Evolutionary conservation across 2,113 vertebrate genomes (phyloP), one percentile per base, ranked within the genome.

Genomic region (Campylomormyrus numenius): DNA sequence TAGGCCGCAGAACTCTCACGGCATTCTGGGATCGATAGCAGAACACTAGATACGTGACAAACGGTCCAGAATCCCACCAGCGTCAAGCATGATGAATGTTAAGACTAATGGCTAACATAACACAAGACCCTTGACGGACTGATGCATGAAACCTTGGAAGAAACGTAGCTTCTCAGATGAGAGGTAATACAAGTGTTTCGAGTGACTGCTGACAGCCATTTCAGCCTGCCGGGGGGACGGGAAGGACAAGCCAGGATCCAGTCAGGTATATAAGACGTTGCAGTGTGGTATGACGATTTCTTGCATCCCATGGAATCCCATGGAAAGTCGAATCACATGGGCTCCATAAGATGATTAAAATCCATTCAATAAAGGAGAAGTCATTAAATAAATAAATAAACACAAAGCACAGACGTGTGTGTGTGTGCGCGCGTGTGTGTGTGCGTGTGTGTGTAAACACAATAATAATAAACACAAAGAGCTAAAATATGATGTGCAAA

Each of bases 21-120:
- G 93, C 93, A 93, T 94, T 92, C 93, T 39, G 92, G 92, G 92
- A 93, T 90, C 91, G 74, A 93, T 92, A 94, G 94, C 94, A 94
- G 93, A 95, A 94, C 92, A 94, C 92, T 91, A 94, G 92, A 91
- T 89, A 62, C 91, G 91, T 92, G 91, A 91, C 92, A 94, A 91
- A 91, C 89, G 85, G 58, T 89, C 89, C 53, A n/a, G 7, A 89
- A 90, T 70, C 91, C 56, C n/a, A 45, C 27, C n/a, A 2, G 11
- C 85, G 15, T 86, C 46, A 48, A 1, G 13, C 24, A 19, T 31
- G 15, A 87, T 31, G 48, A 56, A 53, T 87, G 27, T 19, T 53
- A 35, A 56, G 56, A 87, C 4, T 27, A 53, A 87, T 53, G 50
- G 13, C 48, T 56, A 35, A 27, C 21, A 46, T 85, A 85, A 85